These are phyloP conservation scores for Semicossyphus pulcher DNA, from an alignment of 2,113 vertebrate genomes.

Conservation along the genomic window DNA sequence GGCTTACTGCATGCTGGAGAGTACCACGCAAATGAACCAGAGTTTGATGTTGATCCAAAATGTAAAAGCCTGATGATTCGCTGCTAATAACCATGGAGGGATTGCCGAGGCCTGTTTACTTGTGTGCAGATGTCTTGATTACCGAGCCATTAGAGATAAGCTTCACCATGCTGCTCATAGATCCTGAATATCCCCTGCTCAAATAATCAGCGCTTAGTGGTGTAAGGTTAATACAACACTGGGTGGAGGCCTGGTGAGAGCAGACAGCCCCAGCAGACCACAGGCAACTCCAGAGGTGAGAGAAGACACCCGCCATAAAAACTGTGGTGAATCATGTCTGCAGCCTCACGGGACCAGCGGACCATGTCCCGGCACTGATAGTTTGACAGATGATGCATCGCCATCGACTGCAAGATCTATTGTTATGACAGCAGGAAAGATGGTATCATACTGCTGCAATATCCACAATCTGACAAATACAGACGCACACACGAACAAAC, in stretches of 20 bases:
- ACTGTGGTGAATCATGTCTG: constrained; percentile 54
- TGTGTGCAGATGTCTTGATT: constrained; percentile 72
- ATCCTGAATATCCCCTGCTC: constrained; percentile 55
- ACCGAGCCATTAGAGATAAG: constrained; percentile 71
- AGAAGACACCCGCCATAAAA: constrained; percentile 48
- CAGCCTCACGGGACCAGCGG: constrained; percentile 58
- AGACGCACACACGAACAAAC: constrained; percentile 9
- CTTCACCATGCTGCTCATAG: constrained; percentile 42
- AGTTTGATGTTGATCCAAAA: constrained; percentile 55
- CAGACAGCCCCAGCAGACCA: constrained; percentile 26
- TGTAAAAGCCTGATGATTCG: constrained; percentile 67
- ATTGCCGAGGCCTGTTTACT: constrained; percentile 59
- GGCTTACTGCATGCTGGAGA: constrained; percentile 19
- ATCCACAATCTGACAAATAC: constrained; percentile 66
- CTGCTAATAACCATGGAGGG: constrained; percentile 57
- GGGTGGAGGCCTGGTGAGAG: constrained; percentile 4
- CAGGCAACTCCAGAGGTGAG: constrained; percentile 45
- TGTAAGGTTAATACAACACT: constrained; percentile 42
- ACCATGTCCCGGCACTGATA: constrained; percentile 62
- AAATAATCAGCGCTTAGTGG: constrained; percentile 48
- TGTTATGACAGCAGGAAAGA: constrained; percentile 75
- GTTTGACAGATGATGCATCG: constrained; percentile 75
- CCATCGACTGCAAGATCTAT: constrained; percentile 69
- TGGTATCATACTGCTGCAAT: constrained; percentile 60
- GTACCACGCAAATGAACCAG: constrained; percentile 32